Conservation (phyloP, 2,888 invertebrate genomes). For the Seladonia tumulorum region DNA sequence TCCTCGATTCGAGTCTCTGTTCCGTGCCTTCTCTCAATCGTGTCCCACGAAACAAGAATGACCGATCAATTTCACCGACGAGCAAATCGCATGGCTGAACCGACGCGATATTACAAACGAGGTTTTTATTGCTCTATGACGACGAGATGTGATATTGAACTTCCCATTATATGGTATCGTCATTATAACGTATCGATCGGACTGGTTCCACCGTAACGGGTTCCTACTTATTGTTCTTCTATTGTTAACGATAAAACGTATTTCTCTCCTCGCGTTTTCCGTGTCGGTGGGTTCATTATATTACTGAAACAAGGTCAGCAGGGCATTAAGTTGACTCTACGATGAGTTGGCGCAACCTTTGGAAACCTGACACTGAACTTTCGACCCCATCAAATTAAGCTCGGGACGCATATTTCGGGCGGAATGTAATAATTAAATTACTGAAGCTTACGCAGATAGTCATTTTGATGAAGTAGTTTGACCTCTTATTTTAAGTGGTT, state of each 20-base stretch:
- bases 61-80: not conserved
- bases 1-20: too few species aligned
- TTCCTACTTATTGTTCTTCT: not conserved
- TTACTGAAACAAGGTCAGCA: constrained; percentile 6
- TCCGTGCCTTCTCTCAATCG: not conserved
- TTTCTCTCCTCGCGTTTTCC: not conserved
- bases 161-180: not conserved
- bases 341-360: not conserved
- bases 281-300: not conserved
- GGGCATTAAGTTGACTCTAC: not conserved
- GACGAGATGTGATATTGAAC: not conserved
- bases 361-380: not conserved
- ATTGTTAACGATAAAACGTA: not conserved
- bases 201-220: not conserved
- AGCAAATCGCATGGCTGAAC: not conserved
- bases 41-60: not conserved
- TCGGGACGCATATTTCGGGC: not conserved
- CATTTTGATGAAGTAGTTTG: not conserved
- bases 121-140: not conserved
- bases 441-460: not conserved
- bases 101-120: not conserved
- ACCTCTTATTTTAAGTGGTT: not conserved
- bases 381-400: not conserved
- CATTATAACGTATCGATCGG: not conserved
- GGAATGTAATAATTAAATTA: not conserved